These are phyloP conservation scores for Megaptera novaeangliae DNA, from an alignment of 2,113 vertebrate genomes.

Conservation along the genomic window DNA sequence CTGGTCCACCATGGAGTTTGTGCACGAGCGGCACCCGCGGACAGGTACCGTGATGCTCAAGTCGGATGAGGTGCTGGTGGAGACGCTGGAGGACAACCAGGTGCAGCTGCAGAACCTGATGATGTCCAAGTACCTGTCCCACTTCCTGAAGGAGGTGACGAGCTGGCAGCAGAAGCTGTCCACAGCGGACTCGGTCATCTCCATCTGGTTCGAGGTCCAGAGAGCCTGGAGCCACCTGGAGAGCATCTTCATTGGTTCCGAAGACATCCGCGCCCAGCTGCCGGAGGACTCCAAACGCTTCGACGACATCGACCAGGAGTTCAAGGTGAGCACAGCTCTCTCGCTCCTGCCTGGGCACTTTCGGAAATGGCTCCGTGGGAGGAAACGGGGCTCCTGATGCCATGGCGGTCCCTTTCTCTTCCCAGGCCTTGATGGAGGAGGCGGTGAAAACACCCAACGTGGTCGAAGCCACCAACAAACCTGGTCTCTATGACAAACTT, in stretches of 20 bases:
- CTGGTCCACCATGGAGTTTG: slow-evolving; percentile 77
- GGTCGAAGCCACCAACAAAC: slow-evolving; percentile 82
- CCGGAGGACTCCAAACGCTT: slow-evolving; percentile 76
- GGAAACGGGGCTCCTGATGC: rapidly evolving
- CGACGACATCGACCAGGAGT: slow-evolving; percentile 77
- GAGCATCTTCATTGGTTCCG: slow-evolving; percentile 83
- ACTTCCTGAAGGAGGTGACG: slow-evolving; percentile 80
- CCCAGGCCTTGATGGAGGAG: slow-evolving; percentile 77
- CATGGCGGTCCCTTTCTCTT: not conserved
- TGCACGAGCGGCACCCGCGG: slow-evolving; percentile 75
- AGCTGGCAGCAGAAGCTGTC: slow-evolving; percentile 83
- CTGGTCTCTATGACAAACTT: slow-evolving; percentile 73
- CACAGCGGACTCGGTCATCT: slow-evolving; percentile 75
- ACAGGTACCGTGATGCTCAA: slow-evolving; percentile 78
- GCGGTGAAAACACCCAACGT: slow-evolving; percentile 80
- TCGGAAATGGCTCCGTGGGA: rapidly evolving
- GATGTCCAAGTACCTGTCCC: slow-evolving; percentile 81
- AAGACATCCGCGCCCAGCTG: slow-evolving; percentile 82
- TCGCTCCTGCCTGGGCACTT: not conserved
- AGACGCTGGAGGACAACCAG: slow-evolving; percentile 84
- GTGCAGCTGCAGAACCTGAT: slow-evolving; percentile 84
- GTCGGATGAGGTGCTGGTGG: slow-evolving; percentile 77
- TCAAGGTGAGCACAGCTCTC: slow-evolving; percentile 68
- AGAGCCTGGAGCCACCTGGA: slow-evolving; percentile 84
- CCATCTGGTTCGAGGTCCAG: slow-evolving; percentile 85